A percentile compares a stretch with the other conserved stretches of the same genome.
These are phyloP conservation scores for Tetragonula carbonaria DNA, from an alignment of 2,888 invertebrate species.

Conservation along the genomic window DNA sequence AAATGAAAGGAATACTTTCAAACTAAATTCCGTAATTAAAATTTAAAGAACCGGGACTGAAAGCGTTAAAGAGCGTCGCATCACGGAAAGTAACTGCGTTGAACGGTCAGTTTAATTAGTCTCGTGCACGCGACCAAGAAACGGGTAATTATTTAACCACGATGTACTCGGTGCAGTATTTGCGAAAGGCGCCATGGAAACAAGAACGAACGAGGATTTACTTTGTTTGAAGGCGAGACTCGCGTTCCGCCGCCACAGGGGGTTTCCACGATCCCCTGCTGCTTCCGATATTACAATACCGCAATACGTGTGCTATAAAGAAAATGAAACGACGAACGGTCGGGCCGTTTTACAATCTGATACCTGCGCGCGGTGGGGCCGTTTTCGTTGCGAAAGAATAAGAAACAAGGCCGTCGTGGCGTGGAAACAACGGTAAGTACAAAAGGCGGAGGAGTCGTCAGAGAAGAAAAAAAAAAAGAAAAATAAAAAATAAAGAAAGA, in stretches of 20 bases:
- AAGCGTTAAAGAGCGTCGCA: background rate
- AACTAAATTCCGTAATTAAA: no score
- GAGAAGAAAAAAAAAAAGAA: background rate
- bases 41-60: no score
- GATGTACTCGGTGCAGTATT: background rate
- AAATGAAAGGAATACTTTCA: no score
- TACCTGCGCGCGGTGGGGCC: constrained; percentile 11
- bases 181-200: background rate
- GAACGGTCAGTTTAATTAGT: no score
- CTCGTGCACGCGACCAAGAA: background rate
- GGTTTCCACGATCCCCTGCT: constrained; percentile 2
- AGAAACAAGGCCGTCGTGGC: background rate
- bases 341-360: constrained; percentile 11
- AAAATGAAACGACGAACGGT: constrained; percentile 41
- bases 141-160: background rate
- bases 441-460: background rate
- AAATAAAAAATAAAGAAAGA: constrained; percentile 9
- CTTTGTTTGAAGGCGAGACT: background rate
- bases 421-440: background rate
- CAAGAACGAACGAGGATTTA: background rate
- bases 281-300: constrained; percentile 34
- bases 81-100: background rate
- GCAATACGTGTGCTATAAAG: constrained; percentile 42
- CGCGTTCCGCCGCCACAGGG: background rate
- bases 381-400: constrained; percentile 11